phyloP scores from a whole-genome alignment of 2,888 invertebrate genomes.

The Drosophila nr. medialis region DNA sequence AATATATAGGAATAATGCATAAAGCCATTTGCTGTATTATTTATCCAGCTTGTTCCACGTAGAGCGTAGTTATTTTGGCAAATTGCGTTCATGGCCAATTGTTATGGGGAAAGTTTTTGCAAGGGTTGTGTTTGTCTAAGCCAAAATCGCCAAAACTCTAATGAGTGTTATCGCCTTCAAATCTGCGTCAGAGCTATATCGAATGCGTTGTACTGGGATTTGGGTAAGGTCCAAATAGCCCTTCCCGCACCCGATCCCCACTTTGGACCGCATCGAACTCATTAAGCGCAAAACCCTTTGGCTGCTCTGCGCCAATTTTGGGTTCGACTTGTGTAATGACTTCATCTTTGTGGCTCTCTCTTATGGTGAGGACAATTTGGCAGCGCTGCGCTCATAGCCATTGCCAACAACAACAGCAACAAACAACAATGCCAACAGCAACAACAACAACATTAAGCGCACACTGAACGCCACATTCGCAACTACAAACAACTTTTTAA shows the following conservation, averaged over 20 bases:
- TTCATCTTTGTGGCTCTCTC: slow-evolving; percentile 72
- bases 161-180: slow-evolving; percentile 68
- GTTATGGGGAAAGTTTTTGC: slow-evolving; percentile 67
- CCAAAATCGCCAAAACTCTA: slow-evolving; percentile 70
- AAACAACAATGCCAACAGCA: slow-evolving; percentile 27
- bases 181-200: slow-evolving; percentile 48
- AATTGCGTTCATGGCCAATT: slow-evolving; percentile 64
- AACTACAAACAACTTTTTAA: slow-evolving; percentile 80
- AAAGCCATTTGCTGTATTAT: background rate
- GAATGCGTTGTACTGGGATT: slow-evolving; percentile 24
- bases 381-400: slow-evolving; percentile 57
- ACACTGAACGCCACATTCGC: slow-evolving; percentile 65
- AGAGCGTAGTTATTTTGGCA: slow-evolving; percentile 20
- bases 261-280: slow-evolving; percentile 53
- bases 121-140: slow-evolving; percentile 22
- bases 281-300: slow-evolving; percentile 75
- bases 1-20: slow-evolving; percentile 6
- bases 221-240: slow-evolving; percentile 19
- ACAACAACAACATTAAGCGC: slow-evolving; percentile 32
- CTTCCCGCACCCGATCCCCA: slow-evolving; percentile 6
- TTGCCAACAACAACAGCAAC: slow-evolving; percentile 40
- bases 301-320: slow-evolving; percentile 69
- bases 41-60: background rate
- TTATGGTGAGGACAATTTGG: slow-evolving; percentile 71
- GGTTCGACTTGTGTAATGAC: slow-evolving; percentile 73